Conservation (phyloP, 1,140 invertebrate species). For the Conus betulinus region DNA sequence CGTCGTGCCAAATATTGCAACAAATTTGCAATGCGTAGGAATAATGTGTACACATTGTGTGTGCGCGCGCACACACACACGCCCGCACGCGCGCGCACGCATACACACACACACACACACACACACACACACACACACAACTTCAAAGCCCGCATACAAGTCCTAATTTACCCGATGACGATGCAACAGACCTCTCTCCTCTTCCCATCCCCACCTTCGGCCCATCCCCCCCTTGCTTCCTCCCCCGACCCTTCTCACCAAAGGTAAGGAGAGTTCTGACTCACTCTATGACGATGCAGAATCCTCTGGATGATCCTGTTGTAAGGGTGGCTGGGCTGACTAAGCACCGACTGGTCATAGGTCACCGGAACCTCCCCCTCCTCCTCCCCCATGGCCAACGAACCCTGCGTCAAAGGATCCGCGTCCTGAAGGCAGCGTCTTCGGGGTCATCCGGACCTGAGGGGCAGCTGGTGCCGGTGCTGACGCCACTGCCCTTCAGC, state of each 20-base stretch:
- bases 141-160: too few relatives aligned
- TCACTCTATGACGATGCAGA: background rate
- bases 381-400: background rate
- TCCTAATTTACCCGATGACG: too few relatives aligned
- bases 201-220: background rate
- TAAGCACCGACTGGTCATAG: background rate
- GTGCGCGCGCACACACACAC: too few relatives aligned
- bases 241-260: background rate
- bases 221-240: slow-evolving; percentile 24
- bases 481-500: slow-evolving; percentile 7
- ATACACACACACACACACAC: background rate
- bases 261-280: too few relatives aligned
- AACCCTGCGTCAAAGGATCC: background rate
- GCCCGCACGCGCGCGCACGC: background rate
- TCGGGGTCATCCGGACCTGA: background rate
- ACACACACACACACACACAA: too few relatives aligned
- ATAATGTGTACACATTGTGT: too few relatives aligned
- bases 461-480: background rate
- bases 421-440: background rate
- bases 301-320: slow-evolving; percentile 19
- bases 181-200: too few relatives aligned
- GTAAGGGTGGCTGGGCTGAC: slow-evolving; percentile 19
- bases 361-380: background rate
- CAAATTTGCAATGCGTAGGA: too few relatives aligned
- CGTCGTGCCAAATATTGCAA: too few relatives aligned